Conservation (phyloP, 23 tunicate genomes). For the Trididemnum clinides region DNA sequence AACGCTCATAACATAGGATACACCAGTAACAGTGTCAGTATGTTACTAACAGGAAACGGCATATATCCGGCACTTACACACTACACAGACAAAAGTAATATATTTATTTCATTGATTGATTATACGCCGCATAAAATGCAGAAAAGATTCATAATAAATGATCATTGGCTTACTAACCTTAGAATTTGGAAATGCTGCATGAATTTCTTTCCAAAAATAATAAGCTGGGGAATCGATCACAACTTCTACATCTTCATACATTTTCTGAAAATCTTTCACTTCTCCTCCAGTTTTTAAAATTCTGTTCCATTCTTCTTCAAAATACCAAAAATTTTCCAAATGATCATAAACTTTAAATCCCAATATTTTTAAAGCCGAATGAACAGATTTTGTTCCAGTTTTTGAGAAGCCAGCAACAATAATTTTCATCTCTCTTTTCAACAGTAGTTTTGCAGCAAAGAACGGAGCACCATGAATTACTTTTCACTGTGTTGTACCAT, state of each 20-base stretch:
- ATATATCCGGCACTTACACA: too few relatives aligned
- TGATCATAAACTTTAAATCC: constrained; percentile 45
- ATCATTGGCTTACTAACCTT: constrained; percentile 18
- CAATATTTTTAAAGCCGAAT: constrained; percentile 32
- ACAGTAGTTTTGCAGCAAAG: too few relatives aligned
- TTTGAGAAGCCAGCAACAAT: constrained; percentile 51
- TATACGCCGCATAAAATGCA: too few relatives aligned
- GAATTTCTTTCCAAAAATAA: constrained; percentile 48
- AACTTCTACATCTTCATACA: constrained; percentile 48
- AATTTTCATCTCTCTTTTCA: constrained; percentile 23
- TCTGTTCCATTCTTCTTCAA: constrained; percentile 20
- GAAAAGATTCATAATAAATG: not conserved
- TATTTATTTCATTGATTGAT: too few relatives aligned
- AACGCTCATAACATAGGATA: too few relatives aligned
- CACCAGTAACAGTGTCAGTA: too few relatives aligned
- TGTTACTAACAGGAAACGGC: too few relatives aligned
- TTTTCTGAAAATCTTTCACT: constrained; percentile 16
- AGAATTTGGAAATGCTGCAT: constrained; percentile 33
- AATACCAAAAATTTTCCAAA: constrained; percentile 35
- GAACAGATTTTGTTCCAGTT: constrained; percentile 54
- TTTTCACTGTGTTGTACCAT: too few relatives aligned
- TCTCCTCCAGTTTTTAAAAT: constrained; percentile 10
- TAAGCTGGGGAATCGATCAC: constrained; percentile 32
- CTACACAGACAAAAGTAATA: too few relatives aligned
- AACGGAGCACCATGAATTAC: too few relatives aligned